phyloP scores from a whole-genome alignment of 2,113 vertebrate species.

The Phoenicopterus ruber region DNA sequence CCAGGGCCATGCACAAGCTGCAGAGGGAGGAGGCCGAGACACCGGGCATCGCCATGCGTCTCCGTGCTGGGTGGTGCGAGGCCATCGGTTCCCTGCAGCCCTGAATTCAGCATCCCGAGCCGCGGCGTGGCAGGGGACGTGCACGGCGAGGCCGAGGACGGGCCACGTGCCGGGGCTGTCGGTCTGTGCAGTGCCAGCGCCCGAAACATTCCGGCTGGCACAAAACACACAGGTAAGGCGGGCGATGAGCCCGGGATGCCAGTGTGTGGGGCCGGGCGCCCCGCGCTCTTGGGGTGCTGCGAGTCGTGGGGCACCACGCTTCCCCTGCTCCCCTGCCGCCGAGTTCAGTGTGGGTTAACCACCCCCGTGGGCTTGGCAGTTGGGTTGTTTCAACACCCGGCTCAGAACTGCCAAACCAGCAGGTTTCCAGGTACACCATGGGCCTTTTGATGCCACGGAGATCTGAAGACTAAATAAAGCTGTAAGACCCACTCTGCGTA shows the following conservation, averaged over 20 bases:
- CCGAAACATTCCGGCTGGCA: fast-evolving
- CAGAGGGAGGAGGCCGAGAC: background rate
- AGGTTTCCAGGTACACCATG: background rate
- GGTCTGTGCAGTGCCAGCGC: background rate
- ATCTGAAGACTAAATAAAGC: background rate
- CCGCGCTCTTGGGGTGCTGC: background rate
- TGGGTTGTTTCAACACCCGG: background rate
- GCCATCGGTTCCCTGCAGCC: background rate
- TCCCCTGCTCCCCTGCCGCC: background rate
- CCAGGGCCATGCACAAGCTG: background rate
- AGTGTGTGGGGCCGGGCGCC: fast-evolving
- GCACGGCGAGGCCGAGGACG: fast-evolving
- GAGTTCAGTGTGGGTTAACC: background rate
- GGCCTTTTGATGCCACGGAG: background rate
- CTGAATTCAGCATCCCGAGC: background rate
- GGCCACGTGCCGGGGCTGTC: too few relatives aligned
- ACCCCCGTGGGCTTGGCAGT: background rate
- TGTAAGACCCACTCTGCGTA: background rate
- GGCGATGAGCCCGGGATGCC: background rate
- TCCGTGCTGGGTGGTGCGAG: background rate
- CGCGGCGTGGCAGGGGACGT: fast-evolving
- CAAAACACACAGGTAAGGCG: fast-evolving
- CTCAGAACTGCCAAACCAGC: background rate
- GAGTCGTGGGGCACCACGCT: background rate
- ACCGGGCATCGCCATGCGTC: too few relatives aligned